These are phyloP conservation scores for Tuberolachnus salignus DNA, from an alignment of 2,888 invertebrate genomes.

Conservation along the genomic window DNA sequence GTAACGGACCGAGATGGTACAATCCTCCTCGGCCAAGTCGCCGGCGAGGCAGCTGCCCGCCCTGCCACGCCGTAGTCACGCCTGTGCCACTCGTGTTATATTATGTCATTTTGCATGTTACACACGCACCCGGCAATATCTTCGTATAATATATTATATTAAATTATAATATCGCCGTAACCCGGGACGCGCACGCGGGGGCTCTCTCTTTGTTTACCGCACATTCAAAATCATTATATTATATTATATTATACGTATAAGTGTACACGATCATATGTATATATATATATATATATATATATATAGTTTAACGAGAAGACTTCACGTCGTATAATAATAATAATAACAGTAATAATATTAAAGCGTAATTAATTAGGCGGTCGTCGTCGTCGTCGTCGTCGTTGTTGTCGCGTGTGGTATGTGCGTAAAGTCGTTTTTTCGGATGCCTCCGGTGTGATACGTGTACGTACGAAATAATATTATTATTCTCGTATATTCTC, in stretches of 20 bases:
- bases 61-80: too few species aligned
- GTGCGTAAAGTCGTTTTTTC: not conserved
- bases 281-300: not conserved
- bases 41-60: too few species aligned
- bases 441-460: too few species aligned
- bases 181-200: too few species aligned
- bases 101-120: not conserved
- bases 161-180: too few species aligned
- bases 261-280: too few species aligned
- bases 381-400: constrained; percentile 3
- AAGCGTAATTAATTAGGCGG: constrained; percentile 34
- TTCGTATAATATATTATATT: too few species aligned
- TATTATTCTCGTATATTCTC: not conserved
- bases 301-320: constrained; percentile 11
- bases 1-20: too few species aligned
- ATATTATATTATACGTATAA: too few species aligned
- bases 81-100: too few species aligned
- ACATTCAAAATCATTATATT: not conserved
- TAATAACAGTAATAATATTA: too few species aligned
- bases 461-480: not conserved
- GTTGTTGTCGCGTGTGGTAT: not conserved
- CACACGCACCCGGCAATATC: not conserved
- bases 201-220: constrained; percentile 33
- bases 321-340: constrained; percentile 9
- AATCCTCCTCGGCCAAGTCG: too few species aligned